Base-by-base conservation (phyloP, 2,888 invertebrate genomes). In the Drosophila prostipennis region DNA sequence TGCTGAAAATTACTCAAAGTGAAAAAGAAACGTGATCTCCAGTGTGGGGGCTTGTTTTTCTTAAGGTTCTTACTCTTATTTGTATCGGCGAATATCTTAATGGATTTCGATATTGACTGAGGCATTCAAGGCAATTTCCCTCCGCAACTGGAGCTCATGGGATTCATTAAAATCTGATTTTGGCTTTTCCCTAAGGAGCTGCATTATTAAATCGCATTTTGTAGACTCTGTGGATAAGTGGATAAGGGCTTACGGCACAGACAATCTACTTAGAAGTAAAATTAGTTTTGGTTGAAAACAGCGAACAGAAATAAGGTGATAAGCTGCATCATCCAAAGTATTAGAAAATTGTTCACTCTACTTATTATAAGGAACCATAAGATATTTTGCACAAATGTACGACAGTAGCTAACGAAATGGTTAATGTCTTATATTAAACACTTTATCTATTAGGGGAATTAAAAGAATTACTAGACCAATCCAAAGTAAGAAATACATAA, bases 1-100 rank as follows among this genome's bases (percentile, higher is more conserved):
- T 52, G 61, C 61, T 46, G 52, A 63, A 65, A 52, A 52, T 53
- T n/a, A 40, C 40, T 58, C 48, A 63, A 63, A 49, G 59, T 36
- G 48, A n/a, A 61, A 55, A 19, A 8, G 60, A 34, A 34, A 43
- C 51, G 37, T 52, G 52, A 61, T 65, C 48, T 40, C 48, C 34
- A 39, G 10, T 16, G 10, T 3, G 37, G 37, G 23, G 45, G 11
- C 2, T 19, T 37, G 36, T 26, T 23, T 32, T 51, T 16, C 37
- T 51, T 37, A 40, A 63, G 43, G 49, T 23, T 29, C 42, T 52
- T 39, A 5, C 19, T 19, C 8, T 23, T 34, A 13, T 29, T 14
- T 11, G 13, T 29, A 16, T 37, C 19, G 23, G 39, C n/a, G 46
- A 26, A 46, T 32, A 46, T 53, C 63, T 34, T 65, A 63, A 63